A percentile compares a stretch with the other conserved stretches of the same genome.
These are phyloP conservation scores for Volucella inflata DNA, from an alignment of 2,888 invertebrate species.

Conservation along the genomic window DNA sequence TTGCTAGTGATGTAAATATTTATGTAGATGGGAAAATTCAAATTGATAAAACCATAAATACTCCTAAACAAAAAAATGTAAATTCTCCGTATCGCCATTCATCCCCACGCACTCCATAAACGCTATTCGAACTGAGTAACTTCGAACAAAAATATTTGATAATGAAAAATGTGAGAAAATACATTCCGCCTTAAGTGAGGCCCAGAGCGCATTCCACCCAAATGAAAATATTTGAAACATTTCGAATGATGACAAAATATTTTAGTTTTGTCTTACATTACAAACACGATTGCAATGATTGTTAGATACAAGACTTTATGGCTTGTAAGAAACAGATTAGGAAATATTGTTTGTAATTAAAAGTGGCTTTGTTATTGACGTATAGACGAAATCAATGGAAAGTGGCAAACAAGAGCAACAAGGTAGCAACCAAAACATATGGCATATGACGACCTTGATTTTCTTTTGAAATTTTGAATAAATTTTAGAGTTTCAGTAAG, in stretches of 20 bases:
- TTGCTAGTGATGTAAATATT: no score
- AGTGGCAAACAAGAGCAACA: no score
- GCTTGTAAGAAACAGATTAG: neutral
- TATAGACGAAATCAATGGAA: no score
- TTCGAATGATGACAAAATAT: neutral
- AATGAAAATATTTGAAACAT: neutral
- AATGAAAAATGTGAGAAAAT: neutral
- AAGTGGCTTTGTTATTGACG: conserved; percentile 3
- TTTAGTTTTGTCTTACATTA: neutral
- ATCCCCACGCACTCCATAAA: neutral
- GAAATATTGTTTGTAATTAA: conserved; percentile 5
- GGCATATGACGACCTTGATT: neutral
- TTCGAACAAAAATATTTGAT: neutral
- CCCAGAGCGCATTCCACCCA: neutral
- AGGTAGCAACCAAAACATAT: neutral
- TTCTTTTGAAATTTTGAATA: neutral
- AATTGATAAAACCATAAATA: no score
- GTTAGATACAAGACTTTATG: neutral
- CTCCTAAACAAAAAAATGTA: neutral
- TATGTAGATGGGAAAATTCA: no score
- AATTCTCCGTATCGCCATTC: neutral
- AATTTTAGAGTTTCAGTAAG: no score
- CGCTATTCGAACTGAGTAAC: neutral
- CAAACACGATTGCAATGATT: neutral
- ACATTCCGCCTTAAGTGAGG: neutral